Conservation (phyloP, 2,888 invertebrate species). For the Endotricha flammealis region DNA sequence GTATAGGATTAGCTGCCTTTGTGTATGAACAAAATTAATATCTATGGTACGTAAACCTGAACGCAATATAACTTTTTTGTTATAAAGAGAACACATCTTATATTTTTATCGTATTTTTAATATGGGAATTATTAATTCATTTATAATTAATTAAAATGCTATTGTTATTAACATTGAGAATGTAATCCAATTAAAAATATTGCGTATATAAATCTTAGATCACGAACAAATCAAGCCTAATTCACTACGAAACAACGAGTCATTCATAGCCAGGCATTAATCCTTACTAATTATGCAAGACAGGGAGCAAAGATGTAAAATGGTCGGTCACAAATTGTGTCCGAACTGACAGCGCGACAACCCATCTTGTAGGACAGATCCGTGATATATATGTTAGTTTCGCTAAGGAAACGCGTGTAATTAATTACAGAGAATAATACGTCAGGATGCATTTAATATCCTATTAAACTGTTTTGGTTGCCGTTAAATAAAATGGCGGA, state of each 20-base stretch:
- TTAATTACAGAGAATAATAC: slow-evolving; percentile 72
- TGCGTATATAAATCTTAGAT: slow-evolving; percentile 17
- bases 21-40: neutral
- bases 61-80: no score
- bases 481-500: slow-evolving; percentile 36
- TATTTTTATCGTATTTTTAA: no score
- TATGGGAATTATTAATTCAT: no score
- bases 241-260: slow-evolving; percentile 57
- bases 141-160: no score
- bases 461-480: slow-evolving; percentile 62
- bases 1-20: neutral
- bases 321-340: slow-evolving; percentile 72
- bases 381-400: slow-evolving; percentile 63
- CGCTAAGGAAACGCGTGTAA: slow-evolving; percentile 63
- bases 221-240: slow-evolving; percentile 34
- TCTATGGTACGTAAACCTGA: no score
- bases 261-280: slow-evolving; percentile 70
- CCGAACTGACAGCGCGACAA: slow-evolving; percentile 71
- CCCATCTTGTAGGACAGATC: slow-evolving; percentile 69
- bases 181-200: slow-evolving; percentile 7
- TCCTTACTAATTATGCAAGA: slow-evolving; percentile 74
- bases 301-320: slow-evolving; percentile 71
- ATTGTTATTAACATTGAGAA: neutral
- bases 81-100: no score
- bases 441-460: slow-evolving; percentile 70